Evolutionary conservation across 2,888 invertebrate species (phyloP), one percentile per base, ranked within the genome.

Genomic region (Mycalesis mineus): DNA sequence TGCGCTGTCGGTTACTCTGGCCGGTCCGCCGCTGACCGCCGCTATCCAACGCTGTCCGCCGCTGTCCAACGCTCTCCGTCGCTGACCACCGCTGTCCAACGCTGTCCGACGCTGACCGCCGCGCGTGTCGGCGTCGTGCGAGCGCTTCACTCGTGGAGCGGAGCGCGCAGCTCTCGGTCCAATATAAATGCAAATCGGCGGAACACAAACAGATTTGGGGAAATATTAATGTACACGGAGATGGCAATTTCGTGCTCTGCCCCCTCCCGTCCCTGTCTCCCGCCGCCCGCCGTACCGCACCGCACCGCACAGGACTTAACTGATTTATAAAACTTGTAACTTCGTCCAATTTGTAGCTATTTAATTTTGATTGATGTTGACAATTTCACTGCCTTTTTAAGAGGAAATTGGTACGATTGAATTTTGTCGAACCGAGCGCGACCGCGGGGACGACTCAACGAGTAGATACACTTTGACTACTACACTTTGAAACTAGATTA

Each of bases 151-250:
- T 13, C n/a, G 11, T 15, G n/a, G n/a, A 6, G 52, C 37, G 51
- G 57, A 64, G 57, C 51, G 28, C 28, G 29, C 50, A 47, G 54
- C 54, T 57, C 50, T 36, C 55, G 61, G 61, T 73, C 67, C 70
- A 73, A 73, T 73, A 74, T 73, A 73, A 69, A 74, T 74, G 71
- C 68, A 71, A 73, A 75, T 73, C 66, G 64, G 58, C 64, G 63
- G 68, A 71, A 71, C 64, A 71, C 68, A 72, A 71, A 73, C 69
- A 70, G 70, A 70, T 72, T 73, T 68, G 62, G 56, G 63, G 65
- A 68, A 71, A 71, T 69, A 70, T 68, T 65, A 69, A 70, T 70
- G 67, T 71, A 70, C 68, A 65, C 54, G 56, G 48, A 61, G 63
- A 39, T 28, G 49, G 39, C 49, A 28, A 49, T 47, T 47, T 47